Base-by-base conservation (phyloP, 2,797 vertebrate genomes). In the Salarias fasciatus region DNA sequence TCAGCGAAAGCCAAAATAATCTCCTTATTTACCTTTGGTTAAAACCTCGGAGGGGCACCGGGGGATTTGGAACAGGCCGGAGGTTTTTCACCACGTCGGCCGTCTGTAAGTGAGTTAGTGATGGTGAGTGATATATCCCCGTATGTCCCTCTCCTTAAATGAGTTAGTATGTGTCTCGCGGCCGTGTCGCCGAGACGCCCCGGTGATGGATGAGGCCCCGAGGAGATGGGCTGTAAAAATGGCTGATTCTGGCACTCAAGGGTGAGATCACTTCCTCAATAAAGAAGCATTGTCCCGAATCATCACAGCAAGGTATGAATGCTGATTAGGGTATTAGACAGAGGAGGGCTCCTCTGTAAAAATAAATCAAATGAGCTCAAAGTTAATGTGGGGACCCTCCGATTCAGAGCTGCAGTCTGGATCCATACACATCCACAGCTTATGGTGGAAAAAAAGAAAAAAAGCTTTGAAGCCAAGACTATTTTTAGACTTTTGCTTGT, bases 241-340 rank as follows among this genome's bases (percentile, higher is more conserved):
- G 93, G 94, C 95, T 91, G 94, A 90, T 95, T 96, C 95, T 95
- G 95, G 94, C 94, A 94, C 95, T 95, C 95, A 95, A 94, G 94
- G 95, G 94, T 96, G 95, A 96, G 95, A 96, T 97, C 96, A 95
- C 94, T 95, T 95, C 95, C 95, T 94, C 95, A 95, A 98, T 97
- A 97, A 97, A 97, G 87, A 95, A 92, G 93, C 86, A 94, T 95
- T 95, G 95, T 96, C 94, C 94, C 93, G 93, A 95, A 96, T 96
- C 95, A 95, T 96, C 93, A 94, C 92, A 91, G 94, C 94, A 92
- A 96, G 94, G 94, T 94, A 94, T 95, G 95, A 97, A 96, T 96
- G 94, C 95, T 96, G 95, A 98, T 97, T 94, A 97, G 94, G 92
- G 93, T 94, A 95, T 96, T 96, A 96, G 94, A 94, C 89, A 91